Conservation (phyloP, 2,113 vertebrate species). For the Phylloscopus trochiloides region DNA sequence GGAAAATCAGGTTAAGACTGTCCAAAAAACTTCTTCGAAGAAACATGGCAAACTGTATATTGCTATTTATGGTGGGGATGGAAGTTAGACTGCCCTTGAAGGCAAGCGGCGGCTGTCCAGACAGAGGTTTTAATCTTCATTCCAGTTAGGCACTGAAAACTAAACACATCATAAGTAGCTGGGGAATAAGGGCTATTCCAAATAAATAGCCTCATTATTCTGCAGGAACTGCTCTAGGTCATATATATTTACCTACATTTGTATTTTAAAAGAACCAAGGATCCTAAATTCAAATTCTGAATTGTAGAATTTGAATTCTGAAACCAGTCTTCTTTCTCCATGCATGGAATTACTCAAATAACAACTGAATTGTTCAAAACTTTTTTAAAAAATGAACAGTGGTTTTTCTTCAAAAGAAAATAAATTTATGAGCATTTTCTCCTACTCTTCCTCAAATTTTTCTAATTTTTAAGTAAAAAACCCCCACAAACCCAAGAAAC, state of each 20-base stretch:
- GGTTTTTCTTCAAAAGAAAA: constrained; percentile 12
- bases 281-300: neutral
- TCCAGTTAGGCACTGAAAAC: constrained; percentile 38
- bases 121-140: constrained; percentile 40
- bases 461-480: neutral
- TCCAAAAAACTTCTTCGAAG: constrained; percentile 53
- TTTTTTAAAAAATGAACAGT: neutral
- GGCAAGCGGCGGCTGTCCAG: constrained; percentile 21
- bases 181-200: neutral
- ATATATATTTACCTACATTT: neutral
- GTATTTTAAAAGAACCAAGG: neutral
- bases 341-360: neutral
- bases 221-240: neutral
- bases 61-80: constrained; percentile 36
- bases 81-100: constrained; percentile 17
- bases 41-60: constrained; percentile 12
- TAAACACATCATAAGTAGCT: constrained; percentile 9
- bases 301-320: neutral
- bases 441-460: neutral
- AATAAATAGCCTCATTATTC: constrained; percentile 26
- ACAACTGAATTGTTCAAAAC: neutral
- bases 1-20: constrained; percentile 44
- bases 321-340: neutral
- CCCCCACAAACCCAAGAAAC: neutral
- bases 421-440: neutral